Conservation (phyloP, 2,888 invertebrate genomes). For the Drosophila hamatofila region DNA sequence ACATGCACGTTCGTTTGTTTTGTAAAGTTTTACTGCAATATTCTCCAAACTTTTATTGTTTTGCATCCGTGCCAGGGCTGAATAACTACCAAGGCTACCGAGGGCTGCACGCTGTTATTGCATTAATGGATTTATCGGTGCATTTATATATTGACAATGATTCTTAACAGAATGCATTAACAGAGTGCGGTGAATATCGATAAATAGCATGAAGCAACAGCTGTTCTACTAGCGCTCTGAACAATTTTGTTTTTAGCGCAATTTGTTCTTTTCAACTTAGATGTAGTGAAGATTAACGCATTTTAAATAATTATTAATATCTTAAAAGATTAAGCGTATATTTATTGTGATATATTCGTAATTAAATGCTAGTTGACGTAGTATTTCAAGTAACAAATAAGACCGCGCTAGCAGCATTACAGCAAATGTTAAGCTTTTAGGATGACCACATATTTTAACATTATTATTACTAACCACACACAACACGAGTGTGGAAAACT, state of each 20-base stretch:
- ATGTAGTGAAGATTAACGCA: neutral
- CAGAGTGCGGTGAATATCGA: neutral
- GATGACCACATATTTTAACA: conserved; percentile 6
- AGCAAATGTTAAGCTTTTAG: neutral
- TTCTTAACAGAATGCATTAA: neutral
- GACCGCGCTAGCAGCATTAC: neutral
- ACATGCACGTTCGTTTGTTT: conserved; percentile 36
- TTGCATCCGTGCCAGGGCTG: conserved; percentile 57
- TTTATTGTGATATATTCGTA: neutral
- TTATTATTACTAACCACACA: conserved; percentile 21
- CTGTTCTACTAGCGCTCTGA: neutral
- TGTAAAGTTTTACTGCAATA: conserved; percentile 17
- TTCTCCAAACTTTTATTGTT: conserved; percentile 50
- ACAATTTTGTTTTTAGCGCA: neutral
- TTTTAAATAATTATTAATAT: no score
- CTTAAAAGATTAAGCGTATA: neutral
- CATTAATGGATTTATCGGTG: neutral
- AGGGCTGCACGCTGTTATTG: conserved; percentile 16
- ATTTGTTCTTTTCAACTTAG: neutral
- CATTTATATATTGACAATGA: neutral
- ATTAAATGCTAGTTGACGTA: neutral
- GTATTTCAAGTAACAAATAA: neutral
- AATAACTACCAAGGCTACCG: conserved; percentile 40
- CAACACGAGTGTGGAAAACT: conserved; percentile 13
- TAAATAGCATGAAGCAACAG: neutral